Percentiles rank a stretch among this genome's conserved stretches.
Evolutionary conservation across 1,140 invertebrate genomes (phyloP).

Genomic region (Vanessa atalanta): DNA sequence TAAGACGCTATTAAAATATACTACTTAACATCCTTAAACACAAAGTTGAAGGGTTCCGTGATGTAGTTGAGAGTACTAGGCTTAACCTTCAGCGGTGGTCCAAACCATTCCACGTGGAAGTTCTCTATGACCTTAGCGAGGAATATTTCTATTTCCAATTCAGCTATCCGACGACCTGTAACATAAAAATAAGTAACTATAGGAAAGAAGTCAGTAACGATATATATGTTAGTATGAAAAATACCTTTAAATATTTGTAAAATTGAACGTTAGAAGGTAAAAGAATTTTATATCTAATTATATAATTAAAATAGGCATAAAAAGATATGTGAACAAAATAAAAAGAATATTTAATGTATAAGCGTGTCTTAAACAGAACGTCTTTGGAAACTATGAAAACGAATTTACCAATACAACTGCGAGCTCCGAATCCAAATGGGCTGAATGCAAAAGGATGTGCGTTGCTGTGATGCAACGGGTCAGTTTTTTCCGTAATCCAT

Average conservation of each 20-base stretch:
- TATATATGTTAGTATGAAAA: no score
- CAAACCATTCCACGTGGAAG: slow-evolving; percentile 81
- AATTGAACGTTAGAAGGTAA: no score
- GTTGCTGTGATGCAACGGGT: slow-evolving; percentile 67
- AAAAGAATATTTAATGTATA: no score
- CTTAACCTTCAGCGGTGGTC: slow-evolving; percentile 48
- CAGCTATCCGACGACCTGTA: slow-evolving; percentile 84
- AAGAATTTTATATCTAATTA: no score
- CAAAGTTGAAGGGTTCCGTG: slow-evolving; percentile 63
- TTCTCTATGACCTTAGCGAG: slow-evolving; percentile 82
- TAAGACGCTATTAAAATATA: not conserved
- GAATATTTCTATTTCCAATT: slow-evolving; percentile 85
- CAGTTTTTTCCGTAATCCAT: slow-evolving; percentile 76
- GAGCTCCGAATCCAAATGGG: slow-evolving; percentile 84
- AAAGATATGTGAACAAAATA: no score
- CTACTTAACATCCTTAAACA: slow-evolving; percentile 62
- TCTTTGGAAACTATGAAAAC: not conserved
- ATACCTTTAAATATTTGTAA: no score
- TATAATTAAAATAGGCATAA: no score
- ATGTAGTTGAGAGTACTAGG: slow-evolving; percentile 59
- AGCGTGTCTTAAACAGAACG: not conserved
- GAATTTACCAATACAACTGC: slow-evolving; percentile 77
- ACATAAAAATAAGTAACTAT: not conserved
- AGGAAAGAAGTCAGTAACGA: no score
- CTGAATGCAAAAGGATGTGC: slow-evolving; percentile 81